A percentile compares a stretch with the other conserved stretches of the same genome.
phyloP scores from a whole-genome alignment of 2,888 invertebrate genomes.

The Ectemnius cavifrons region DNA sequence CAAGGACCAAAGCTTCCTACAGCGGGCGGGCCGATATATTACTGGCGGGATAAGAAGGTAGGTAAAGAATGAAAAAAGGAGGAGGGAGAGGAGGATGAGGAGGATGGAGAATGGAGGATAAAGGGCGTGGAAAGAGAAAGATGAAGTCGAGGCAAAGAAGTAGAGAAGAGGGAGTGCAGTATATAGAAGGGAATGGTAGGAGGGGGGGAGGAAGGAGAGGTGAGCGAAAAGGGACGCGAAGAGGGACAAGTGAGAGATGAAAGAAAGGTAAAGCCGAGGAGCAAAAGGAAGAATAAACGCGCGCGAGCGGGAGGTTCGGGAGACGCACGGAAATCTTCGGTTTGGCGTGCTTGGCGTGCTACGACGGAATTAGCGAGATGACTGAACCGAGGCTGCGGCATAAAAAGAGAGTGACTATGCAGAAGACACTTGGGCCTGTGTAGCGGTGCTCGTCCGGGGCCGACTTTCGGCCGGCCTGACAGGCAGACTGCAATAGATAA shows the following conservation, averaged over 20 bases:
- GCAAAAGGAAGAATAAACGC: neutral
- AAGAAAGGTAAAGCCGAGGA: neutral
- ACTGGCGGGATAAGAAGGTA: constrained; percentile 43
- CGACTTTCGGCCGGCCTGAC: constrained; percentile 66
- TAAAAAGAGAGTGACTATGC: constrained; percentile 62
- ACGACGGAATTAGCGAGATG: constrained; percentile 63
- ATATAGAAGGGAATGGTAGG: constrained; percentile 8
- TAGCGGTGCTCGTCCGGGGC: constrained; percentile 48
- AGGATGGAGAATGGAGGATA: constrained; percentile 20
- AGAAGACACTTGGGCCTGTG: constrained; percentile 61
- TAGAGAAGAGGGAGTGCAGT: constrained; percentile 11
- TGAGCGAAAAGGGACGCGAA: neutral
- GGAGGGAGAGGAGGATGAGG: constrained; percentile 18
- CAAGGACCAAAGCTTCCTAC: constrained; percentile 20
- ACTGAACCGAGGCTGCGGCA: constrained; percentile 48
- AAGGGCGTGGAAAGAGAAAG: constrained; percentile 1
- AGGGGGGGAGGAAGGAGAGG: constrained; percentile 1
- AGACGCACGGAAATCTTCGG: constrained; percentile 61
- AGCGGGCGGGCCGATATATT: constrained; percentile 44
- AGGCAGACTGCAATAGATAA: constrained; percentile 72
- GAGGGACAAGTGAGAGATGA: neutral
- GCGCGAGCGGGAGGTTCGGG: constrained; percentile 39
- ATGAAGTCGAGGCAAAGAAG: neutral
- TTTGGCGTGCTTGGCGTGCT: constrained; percentile 61
- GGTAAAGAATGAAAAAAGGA: constrained; percentile 14